phyloP scores from a whole-genome alignment of 2,797 vertebrate species.

The Xyrichtys novacula region DNA sequence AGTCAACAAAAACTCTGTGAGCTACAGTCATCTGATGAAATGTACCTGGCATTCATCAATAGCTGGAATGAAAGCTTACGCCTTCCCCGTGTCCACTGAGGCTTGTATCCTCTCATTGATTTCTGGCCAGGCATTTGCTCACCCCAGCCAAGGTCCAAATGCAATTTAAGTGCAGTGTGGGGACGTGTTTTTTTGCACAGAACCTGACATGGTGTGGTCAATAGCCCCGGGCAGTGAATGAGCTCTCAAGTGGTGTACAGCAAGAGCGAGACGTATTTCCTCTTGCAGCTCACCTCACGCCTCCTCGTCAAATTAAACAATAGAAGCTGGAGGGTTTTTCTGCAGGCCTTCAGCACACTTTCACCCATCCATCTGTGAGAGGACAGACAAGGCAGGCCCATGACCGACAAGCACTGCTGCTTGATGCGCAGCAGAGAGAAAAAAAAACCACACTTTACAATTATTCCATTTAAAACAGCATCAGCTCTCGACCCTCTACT shows the following conservation, averaged over 20 bases:
- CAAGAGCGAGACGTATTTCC: constrained; percentile 74
- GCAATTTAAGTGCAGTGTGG: constrained; percentile 80
- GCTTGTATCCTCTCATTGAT: constrained; percentile 81
- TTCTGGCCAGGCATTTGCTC: constrained; percentile 76
- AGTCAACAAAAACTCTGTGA: constrained; percentile 57
- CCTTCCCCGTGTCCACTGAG: constrained; percentile 71
- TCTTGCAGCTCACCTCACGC: constrained; percentile 80
- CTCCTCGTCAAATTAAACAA: constrained; percentile 79
- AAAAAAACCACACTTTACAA: constrained; percentile 64
- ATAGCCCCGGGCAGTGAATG: constrained; percentile 77
- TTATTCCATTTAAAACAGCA: constrained; percentile 77
- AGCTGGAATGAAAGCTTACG: constrained; percentile 75
- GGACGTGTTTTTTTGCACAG: constrained; percentile 74
- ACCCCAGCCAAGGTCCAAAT: constrained; percentile 76
- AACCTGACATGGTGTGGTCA: constrained; percentile 82
- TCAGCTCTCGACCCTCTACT: constrained; percentile 75
- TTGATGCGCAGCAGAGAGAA: constrained; percentile 30
- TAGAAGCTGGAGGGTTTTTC: constrained; percentile 74
- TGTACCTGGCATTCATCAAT: constrained; percentile 79
- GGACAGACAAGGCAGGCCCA: constrained; percentile 59
- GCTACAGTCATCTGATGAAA: constrained; percentile 73
- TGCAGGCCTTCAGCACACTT: constrained; percentile 61
- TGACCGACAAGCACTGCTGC: constrained; percentile 54
- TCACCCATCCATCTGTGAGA: constrained; percentile 66
- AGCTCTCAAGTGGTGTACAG: constrained; percentile 78